Evolutionary conservation across 1,140 invertebrate genomes (phyloP).

Genomic region (Bradysia coprophila): DNA sequence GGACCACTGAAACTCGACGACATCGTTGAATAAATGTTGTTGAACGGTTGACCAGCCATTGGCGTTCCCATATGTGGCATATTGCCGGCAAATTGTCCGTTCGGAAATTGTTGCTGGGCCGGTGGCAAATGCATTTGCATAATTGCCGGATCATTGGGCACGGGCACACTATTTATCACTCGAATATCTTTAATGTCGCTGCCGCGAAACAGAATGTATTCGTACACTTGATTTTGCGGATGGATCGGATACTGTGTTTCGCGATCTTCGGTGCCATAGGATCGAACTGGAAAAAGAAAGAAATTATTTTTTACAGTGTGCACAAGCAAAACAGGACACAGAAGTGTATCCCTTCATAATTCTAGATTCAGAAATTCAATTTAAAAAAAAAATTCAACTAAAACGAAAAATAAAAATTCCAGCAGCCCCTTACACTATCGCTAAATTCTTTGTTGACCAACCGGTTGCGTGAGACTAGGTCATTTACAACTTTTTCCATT

Average conservation of each 20-base stretch:
- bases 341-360: conserved; percentile 7
- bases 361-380: too few relatives aligned
- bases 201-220: conserved; percentile 95
- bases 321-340: too few relatives aligned
- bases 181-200: conserved; percentile 98
- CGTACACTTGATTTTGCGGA: conserved; percentile 93
- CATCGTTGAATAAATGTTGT: conserved; percentile 24
- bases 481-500: too few relatives aligned
- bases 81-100: background rate
- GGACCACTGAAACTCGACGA: conserved; percentile 28
- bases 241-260: conserved; percentile 84
- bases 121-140: conserved; percentile 68
- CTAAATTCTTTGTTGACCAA: too few relatives aligned
- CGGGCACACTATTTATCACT: conserved; percentile 64
- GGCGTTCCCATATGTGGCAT: conserved; percentile 31
- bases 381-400: conserved; percentile 1
- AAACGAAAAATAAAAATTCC: too few relatives aligned
- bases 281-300: conserved; percentile 61
- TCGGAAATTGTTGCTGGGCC: conserved; percentile 23
- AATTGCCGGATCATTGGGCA: conserved; percentile 88
- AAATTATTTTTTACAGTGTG: too few relatives aligned
- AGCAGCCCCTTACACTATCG: too few relatives aligned
- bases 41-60: conserved; percentile 25
- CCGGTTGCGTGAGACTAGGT: too few relatives aligned
- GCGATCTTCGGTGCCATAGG: conserved; percentile 96